A percentile compares a stretch with the other conserved stretches of the same genome.
Conservation (phyloP, 1,140 invertebrate genomes). For the Zaprionus taronus region DNA sequence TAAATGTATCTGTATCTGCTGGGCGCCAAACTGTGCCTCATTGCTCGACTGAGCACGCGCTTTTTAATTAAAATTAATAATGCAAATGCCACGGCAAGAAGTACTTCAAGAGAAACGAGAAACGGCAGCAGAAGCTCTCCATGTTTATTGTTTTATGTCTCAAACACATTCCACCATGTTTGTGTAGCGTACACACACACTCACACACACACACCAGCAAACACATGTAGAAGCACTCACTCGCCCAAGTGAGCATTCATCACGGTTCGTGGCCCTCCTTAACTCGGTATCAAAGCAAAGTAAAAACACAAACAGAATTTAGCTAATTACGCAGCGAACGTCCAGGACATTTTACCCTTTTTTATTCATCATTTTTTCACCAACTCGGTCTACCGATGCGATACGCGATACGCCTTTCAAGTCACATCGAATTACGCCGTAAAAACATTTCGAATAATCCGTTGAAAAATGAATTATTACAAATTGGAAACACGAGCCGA, state of each 20-base stretch:
- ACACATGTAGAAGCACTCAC: neutral
- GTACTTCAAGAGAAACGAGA: neutral
- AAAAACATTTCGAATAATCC: conserved; percentile 19
- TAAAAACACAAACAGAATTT: conserved; percentile 23
- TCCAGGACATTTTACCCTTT: conserved; percentile 9
- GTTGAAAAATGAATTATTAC: conserved; percentile 18
- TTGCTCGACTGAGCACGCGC: conserved; percentile 8
- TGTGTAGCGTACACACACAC: neutral
- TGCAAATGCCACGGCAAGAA: conserved; percentile 14
- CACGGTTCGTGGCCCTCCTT: neutral
- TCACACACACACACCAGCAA: neutral
- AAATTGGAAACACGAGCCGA: conserved; percentile 29
- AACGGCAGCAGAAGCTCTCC: neutral
- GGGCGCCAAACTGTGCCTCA: neutral
- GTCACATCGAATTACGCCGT: conserved; percentile 16
- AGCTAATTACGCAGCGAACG: conserved; percentile 28
- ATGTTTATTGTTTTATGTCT: conserved; percentile 21
- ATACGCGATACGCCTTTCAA: neutral
- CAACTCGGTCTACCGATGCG: too few species aligned
- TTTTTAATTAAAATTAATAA: conserved; percentile 60
- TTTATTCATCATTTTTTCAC: neutral
- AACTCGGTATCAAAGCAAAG: neutral
- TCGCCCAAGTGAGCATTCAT: neutral
- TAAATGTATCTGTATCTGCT: neutral
- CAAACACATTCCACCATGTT: conserved; percentile 4